Evolutionary conservation across 1,140 invertebrate species (phyloP).

Genomic region (Hesperophylax magnus): DNA sequence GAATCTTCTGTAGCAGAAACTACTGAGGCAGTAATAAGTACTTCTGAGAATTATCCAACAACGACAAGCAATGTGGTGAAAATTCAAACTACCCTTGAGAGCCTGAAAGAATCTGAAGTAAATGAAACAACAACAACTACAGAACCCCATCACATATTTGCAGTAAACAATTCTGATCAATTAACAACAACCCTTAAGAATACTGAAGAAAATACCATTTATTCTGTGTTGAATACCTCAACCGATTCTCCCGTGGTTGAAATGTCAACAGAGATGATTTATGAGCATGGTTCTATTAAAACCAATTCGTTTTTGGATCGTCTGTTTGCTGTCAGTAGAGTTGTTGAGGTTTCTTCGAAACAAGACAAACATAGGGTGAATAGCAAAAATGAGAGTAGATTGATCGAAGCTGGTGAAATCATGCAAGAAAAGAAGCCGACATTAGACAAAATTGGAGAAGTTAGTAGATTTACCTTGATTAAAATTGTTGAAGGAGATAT

Average conservation of each 20-base stretch:
- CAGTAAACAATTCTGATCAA: constrained; percentile 61
- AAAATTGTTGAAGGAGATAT: constrained; percentile 75
- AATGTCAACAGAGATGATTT: constrained; percentile 21
- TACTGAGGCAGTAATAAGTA: constrained; percentile 41
- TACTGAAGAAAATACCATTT: constrained; percentile 41
- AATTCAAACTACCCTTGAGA: background rate
- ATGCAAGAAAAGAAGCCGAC: constrained; percentile 72
- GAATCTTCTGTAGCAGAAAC: constrained; percentile 56
- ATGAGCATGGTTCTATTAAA: constrained; percentile 42
- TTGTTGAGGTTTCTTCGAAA: constrained; percentile 76
- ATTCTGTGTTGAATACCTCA: constrained; percentile 23
- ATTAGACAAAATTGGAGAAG: constrained; percentile 76
- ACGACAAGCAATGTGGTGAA: background rate
- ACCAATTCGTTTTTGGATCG: constrained; percentile 68
- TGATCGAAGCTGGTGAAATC: constrained; percentile 68
- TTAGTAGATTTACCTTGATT: constrained; percentile 76
- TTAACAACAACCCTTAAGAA: constrained; percentile 24
- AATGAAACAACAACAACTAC: constrained; percentile 64
- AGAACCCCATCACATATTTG: constrained; percentile 68
- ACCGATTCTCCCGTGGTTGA: constrained; percentile 19
- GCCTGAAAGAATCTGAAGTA: constrained; percentile 59
- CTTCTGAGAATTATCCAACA: background rate
- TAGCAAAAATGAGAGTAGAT: constrained; percentile 71
- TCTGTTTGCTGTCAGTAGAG: constrained; percentile 76
- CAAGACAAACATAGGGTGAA: constrained; percentile 72